Base-by-base conservation (phyloP, 2,113 vertebrate genomes). In the Microtus ochrogaster region DNA sequence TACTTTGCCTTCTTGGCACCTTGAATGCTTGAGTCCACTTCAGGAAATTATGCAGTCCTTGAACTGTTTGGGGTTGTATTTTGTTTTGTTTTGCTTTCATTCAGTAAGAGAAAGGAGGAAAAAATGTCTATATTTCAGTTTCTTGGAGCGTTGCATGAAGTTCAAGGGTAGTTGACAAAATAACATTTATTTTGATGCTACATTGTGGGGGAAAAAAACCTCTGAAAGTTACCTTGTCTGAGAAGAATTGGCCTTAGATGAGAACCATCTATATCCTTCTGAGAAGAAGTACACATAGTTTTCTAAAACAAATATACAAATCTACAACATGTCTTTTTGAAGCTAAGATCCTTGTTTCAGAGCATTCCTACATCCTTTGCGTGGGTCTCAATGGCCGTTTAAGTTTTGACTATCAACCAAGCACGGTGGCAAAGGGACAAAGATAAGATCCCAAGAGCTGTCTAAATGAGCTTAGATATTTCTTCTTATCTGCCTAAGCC, bases 91-190 rank as follows among this genome's bases (percentile, higher is more conserved):
- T 89, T 33, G 70, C 87, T 92, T 91, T 72, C 58, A 63, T 63
- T 63, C 14, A 63, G 24, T 88, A 93, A 41, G 72, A 49, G n/a
- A 81, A 93, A 91, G 68, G 55, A 91, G 13, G 36, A 79, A 94
- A 97, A 73, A 41, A 89, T 94, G 94, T 95, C 63, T 83, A 5
- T 82, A 96, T 93, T 73, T 86, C 82, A 77, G 1, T 91, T 87
- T 95, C 94, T 84, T 68, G 70, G 88, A 92, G 7, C 94, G 26
- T 95, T 88, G 41, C 77, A 78, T 93, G 30, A 44, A 94, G n/a
- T 92, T 66, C 19, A 90, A 49, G 28, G 92, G 79, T 89, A 70
- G 61, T 49, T 91, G 70, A 95, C 14, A 89, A 87, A 95, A 72
- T 91, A 83, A 39, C 36, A 74, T 94, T 86, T 82, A 85, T 96